Base-by-base conservation (phyloP, 2,113 vertebrate genomes). In the Silurus meridionalis region DNA sequence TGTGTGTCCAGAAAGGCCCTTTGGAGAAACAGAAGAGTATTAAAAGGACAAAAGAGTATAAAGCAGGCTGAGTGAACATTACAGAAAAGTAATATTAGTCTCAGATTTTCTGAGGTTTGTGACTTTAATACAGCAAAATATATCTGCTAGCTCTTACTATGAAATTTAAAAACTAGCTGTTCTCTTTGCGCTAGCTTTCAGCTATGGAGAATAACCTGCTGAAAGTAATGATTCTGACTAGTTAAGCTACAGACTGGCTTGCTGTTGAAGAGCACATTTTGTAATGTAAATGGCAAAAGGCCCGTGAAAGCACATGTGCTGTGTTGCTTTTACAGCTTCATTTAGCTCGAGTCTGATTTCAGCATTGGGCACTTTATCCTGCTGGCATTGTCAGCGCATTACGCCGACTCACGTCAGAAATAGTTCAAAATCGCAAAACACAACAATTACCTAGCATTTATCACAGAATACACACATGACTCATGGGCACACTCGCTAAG, bases 1-100 rank as follows among this genome's bases (percentile, higher is more conserved):
- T 90, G 0, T 99, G 96, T 0, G 97, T 99, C 98, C 98, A 99
- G 79, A 94, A 95, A 52, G 96, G 96, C 5, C 97, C 98, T 99
- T 72, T 15, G 64, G 23, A 46, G 80, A 58, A 14, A 8, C 60
- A 48, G 48, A n/a, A 48, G 14, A 37, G 15, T 8, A 6, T 46
- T 37, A 46, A 48, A 69, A 28, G 11, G 17, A 58, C 80, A 28
- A 81, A 52, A n/a, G 21, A 79, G 28, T 85, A 21, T 83, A 15
- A 86, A 72, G 63, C 21, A 85, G 60, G 17, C 17, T 63, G 14
- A 83, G 46, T 37, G 10, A 74, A 25, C 57, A 60, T 63, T n/a
- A 14, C 13, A 55, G 15, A 83, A 79, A 14, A 19, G 37, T 61
- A 37, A 72, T 64, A 85, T 81, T 48, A 57, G 52, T 85, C 67